Base-by-base conservation (phyloP, 2,888 invertebrate species). In the Caradrina clavipalpis region DNA sequence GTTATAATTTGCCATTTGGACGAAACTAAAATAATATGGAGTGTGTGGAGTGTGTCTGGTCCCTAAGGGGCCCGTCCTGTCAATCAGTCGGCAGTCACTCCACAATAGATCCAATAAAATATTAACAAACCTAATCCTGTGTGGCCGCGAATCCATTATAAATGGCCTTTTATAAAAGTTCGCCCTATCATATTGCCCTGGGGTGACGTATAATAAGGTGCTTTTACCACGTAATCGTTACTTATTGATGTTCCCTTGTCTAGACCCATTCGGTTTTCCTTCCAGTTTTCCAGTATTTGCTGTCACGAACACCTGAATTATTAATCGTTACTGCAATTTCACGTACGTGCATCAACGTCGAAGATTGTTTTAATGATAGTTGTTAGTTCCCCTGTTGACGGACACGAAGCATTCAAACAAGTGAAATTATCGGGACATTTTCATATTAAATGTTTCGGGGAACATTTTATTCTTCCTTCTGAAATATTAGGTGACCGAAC, bases 71-170 rank as follows among this genome's bases (percentile, higher is more conserved):
- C 77, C 77, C 78, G 77, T 78, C 81, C 93, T 92, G 95, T 95
- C 95, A 95, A 94, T 96, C 95, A 95, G 87, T 88, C 84, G 79
- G 86, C 88, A 88, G 84, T 88, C 84, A 87, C 87, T 90, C 88
- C 88, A 90, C 91, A 91, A 92, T 92, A 88, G 90, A 89, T 86
- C 88, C 80, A 90, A 95, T 95, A 93, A 95, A 95, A 94, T 95
- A 96, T 96, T 95, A 91, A 95, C 94, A 92, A 92, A 91, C 89
- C 89, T 92, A 93, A 94, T 95, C 91, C 93, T 87, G 88, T 90
- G 90, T 90, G 92, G 90, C 91, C 92, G 88, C 92, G 88, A 91
- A 92, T 92, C 93, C 93, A 95, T 95, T 95, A 95, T 90, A 88
- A 88, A 87, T 89, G 88, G 85, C 88, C 87, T 91, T 94, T 92